A percentile compares a stretch with the other conserved stretches of the same genome.
phyloP scores from a whole-genome alignment of 35 echinoderm and acorn worm species.

The Holothuria glaberrima region DNA sequence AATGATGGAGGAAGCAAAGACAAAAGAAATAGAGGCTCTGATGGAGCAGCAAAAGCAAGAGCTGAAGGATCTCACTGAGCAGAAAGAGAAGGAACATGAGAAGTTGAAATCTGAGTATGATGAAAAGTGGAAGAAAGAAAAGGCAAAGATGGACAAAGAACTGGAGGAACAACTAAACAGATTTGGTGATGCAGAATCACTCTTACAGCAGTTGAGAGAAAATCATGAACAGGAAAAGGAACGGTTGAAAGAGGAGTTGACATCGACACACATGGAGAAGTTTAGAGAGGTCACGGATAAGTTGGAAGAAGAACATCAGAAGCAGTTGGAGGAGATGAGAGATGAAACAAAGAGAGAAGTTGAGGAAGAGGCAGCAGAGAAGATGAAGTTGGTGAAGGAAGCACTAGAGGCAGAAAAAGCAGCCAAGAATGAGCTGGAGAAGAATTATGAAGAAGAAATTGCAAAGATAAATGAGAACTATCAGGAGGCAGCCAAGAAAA shows the following conservation, averaged over 20 bases:
- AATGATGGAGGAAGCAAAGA: conserved; percentile 60
- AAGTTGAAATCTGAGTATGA: conserved; percentile 24
- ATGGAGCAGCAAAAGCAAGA: conserved; percentile 42
- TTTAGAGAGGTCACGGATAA: conserved; percentile 89
- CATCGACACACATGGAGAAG: conserved; percentile 82
- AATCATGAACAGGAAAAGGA: conserved; percentile 77
- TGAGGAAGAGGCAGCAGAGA: conserved; percentile 68
- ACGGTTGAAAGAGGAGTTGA: conserved; percentile 77
- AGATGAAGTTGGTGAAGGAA: conserved; percentile 60
- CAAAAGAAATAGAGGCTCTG: conserved; percentile 66
- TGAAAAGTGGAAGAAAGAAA: conserved; percentile 38
- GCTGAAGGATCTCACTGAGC: conserved; percentile 21
- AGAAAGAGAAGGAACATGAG: conserved; percentile 24
- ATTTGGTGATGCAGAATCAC: conserved; percentile 19
- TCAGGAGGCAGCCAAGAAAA: conserved; percentile 33
- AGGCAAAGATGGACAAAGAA: conserved; percentile 30
- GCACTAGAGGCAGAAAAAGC: conserved; percentile 55
- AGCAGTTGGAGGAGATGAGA: conserved; percentile 77
- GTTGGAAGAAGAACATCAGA: conserved; percentile 78
- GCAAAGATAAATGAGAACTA: conserved; percentile 52
- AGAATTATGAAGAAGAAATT: conserved; percentile 53
- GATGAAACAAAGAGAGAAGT: conserved; percentile 40
- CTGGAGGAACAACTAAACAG: conserved; percentile 29
- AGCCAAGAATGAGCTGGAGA: conserved; percentile 27
- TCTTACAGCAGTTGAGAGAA: conserved; percentile 69